Base-by-base conservation (phyloP, 2,888 invertebrate genomes). In the Brachyptera putata region DNA sequence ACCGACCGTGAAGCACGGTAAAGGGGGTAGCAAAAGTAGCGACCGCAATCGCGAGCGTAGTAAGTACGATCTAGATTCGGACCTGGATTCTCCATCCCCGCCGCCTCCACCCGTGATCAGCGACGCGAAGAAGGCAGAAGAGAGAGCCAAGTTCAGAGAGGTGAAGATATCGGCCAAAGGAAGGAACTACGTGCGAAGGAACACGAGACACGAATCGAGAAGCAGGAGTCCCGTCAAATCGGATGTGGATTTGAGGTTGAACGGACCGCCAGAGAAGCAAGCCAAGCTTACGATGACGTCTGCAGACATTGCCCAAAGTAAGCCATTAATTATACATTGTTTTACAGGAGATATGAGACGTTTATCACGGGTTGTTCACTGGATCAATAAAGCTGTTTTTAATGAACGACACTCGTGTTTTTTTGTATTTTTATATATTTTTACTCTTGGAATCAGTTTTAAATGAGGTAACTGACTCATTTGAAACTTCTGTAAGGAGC, bases 131-230 rank as follows among this genome's bases (percentile, higher is more conserved):
- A 61, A 57, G 25, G 49, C 36, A 50, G 55, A 53, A 21, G 22
- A 21, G 9, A 11, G 41, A 57, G 71, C 73, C 53, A 63, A 71
- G 62, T 75, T 74, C 67, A 73, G 69, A 65, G 73, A 73, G 46
- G 70, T 73, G 46, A 69, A 74, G 50, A 68, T 70, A 30, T 72
- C 70, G 49, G 67, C 72, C 50, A 73, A 74, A 66, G 72, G 81
- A 69, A 78, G 84, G 58, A 82, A 82, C 72, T 87, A 86, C 76
- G 79, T 85, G 71, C 77, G 85, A 60, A 78, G 86, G 60, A 85
- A 85, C 72, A 58, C 60, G 43, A 77, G 81, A 65, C 81, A 82
- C 64, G 78, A 77, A 66, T 82, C 81, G 24, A 77, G 79, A 68
- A 85, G 82, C 72, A 84, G 81, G 26, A 81, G 80, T 67, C 72